Evolutionary conservation across 37 sponge, comb jelly and placozoan species (phyloP), one percentile per base, ranked within the genome.

Genomic region (Geodia barretti): DNA sequence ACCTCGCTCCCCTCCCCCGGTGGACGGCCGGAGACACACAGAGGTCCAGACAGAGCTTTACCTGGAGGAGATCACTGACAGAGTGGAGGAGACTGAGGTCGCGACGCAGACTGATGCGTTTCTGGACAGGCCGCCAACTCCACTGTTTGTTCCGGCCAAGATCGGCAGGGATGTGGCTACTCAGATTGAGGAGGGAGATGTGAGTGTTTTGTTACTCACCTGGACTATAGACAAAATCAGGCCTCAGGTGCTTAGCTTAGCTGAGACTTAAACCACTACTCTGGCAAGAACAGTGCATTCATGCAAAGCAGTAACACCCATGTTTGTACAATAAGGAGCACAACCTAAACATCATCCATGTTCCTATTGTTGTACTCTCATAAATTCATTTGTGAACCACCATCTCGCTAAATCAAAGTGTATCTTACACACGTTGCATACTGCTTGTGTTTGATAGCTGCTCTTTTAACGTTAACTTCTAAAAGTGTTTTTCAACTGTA

Each of bases 1-100:
- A 40, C 83, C 80, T 19, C 75, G 86, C 41, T 91, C 93, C 68
- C 96, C 99, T 0, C 90, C 91, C 30, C 86, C 99, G 11, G 96
- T 98, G 21, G 96, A 96, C 1, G 99, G 99, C 3, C 62, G 99
- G 40, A 93, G 91, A 83, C 99, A 98, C 76, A 93, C 88, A 41
- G 94, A 96, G 26, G 92, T 98, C 4, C 99, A 98, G 93, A 98
- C 99, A 7, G 99, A 98, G 61, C 89, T 96, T 54, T 98, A 98
- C 66, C 89, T 98, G 37, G 96, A 98, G 70, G 96, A 96, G 75
- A 90, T 95, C 64, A 95, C 91, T 40, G 95, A 98, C 43, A 71
- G 96, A 37, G 92, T 98, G 34, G 94, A 93, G 65, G 99, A 96
- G 64, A 92, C 90, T 31, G 99, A 98, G 61, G 82, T 88, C 17